Base-by-base conservation (phyloP, 2,888 invertebrate species). In the Tortrix viridana region DNA sequence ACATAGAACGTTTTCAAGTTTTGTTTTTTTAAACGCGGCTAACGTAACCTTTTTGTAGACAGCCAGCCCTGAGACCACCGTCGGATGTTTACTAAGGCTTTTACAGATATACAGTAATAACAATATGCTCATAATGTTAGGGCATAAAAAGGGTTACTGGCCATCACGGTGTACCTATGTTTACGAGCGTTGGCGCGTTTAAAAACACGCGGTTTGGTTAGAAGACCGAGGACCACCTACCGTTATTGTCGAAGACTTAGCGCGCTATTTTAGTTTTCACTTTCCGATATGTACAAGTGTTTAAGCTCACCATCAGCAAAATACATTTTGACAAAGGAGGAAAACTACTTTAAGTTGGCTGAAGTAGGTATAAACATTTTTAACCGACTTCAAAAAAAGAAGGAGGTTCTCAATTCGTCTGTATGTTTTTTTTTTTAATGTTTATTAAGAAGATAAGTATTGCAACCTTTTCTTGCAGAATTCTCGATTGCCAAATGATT, bases 51-150 rank as follows among this genome's bases (percentile, higher is more conserved):
- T 87, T 86, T 81, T 84, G 81, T 71, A 74, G 75, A 76, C 79
- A 77, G 83, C 78, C 79, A 72, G 69, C 64, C 65, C 71, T 69
- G 70, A 73, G 91, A 90, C 91, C 91, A 91, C 91, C 91, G 73
- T 78, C 80, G 74, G 79, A 73, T 89, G 85, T 90, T 91, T 90
- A 80, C 81, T 75, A 56, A 60, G 60, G 60, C 62, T 74, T 75
- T 74, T 71, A 77, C 77, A 81, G 80, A 80, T 84, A 57, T 58
- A 58, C 56, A 52, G 63, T 58, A 63, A 63, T 63, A 58, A 63
- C 57, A 62, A 58, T 58, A 63, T 58, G 63, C 47, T 63, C 53
- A 53, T 60, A 53, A 63, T 46, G 53, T 58, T 63, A 62, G 62
- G 61, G 52, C 58, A 63, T 63, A 53, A 63, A 63, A 62, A 55